phyloP scores from a whole-genome alignment of 2,888 invertebrate species.

The Argyresthia albistria region DNA sequence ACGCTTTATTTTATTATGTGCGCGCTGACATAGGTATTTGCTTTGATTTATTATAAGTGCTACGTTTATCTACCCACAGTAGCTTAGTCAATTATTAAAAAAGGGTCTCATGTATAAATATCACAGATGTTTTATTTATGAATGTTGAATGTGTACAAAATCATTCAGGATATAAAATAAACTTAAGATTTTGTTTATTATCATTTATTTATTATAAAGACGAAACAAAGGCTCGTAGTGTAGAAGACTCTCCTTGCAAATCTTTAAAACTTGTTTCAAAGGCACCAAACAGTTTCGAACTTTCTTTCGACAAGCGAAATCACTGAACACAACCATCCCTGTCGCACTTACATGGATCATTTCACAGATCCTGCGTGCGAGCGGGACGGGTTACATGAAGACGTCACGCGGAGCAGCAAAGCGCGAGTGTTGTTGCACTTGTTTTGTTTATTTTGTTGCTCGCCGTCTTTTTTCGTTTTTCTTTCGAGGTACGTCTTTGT shows the following conservation, averaged over 20 bases:
- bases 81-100: not conserved
- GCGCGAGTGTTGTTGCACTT: constrained; percentile 69
- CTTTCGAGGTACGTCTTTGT: constrained; percentile 66
- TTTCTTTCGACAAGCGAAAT: constrained; percentile 58
- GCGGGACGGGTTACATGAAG: constrained; percentile 60
- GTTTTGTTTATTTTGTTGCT: constrained; percentile 54
- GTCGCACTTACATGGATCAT: constrained; percentile 25
- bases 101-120: not conserved
- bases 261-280: constrained; percentile 67
- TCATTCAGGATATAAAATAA: too few relatives aligned
- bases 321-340: constrained; percentile 34
- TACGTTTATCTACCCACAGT: too few relatives aligned
- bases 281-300: constrained; percentile 48
- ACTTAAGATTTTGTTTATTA: too few relatives aligned
- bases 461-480: constrained; percentile 42
- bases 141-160: too few relatives aligned
- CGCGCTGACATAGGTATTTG: not conserved
- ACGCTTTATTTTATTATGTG: not conserved
- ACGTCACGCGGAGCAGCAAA: constrained; percentile 63
- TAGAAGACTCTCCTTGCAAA: constrained; percentile 42
- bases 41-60: not conserved
- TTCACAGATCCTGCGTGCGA: constrained; percentile 35
- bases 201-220: too few relatives aligned
- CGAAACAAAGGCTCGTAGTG: not conserved
- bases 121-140: too few relatives aligned